Percentiles rank a stretch among this genome's conserved stretches.
phyloP scores from a whole-genome alignment of 2,113 vertebrate genomes.

The Polypterus bichir region DNA sequence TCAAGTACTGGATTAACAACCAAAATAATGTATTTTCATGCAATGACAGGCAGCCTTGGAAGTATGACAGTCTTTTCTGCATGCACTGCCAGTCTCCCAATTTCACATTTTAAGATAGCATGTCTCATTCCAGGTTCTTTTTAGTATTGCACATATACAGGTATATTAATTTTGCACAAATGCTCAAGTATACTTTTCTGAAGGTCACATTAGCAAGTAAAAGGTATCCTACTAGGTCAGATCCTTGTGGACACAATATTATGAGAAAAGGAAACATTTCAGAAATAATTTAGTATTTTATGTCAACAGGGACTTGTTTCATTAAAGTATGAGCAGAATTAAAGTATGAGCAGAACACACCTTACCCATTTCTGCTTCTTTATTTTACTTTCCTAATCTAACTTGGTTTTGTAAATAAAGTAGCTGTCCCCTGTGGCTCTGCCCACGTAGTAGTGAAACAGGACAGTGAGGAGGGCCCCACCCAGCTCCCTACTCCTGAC shows the following conservation, averaged over 20 bases:
- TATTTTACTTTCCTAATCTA: no score
- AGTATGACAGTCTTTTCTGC: not conserved
- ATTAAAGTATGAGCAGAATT: not conserved
- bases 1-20: not conserved
- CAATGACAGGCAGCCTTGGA: not conserved
- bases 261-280: not conserved
- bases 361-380: no score
- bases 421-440: no score
- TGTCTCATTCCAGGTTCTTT: no score
- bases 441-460: no score
- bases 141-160: no score
- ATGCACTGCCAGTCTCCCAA: no score
- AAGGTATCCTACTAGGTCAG: not conserved
- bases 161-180: not conserved
- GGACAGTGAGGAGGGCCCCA: no score
- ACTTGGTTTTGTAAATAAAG: no score
- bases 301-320: not conserved
- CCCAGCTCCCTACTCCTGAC: no score
- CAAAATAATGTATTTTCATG: not conserved
- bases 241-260: not conserved
- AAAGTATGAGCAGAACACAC: not conserved
- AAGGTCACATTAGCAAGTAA: not conserved
- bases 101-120: no score
- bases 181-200: not conserved
- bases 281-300: slow-evolving; percentile 1